phyloP scores from a whole-genome alignment of 2,888 invertebrate genomes.

The Agriopis aurantiaria region DNA sequence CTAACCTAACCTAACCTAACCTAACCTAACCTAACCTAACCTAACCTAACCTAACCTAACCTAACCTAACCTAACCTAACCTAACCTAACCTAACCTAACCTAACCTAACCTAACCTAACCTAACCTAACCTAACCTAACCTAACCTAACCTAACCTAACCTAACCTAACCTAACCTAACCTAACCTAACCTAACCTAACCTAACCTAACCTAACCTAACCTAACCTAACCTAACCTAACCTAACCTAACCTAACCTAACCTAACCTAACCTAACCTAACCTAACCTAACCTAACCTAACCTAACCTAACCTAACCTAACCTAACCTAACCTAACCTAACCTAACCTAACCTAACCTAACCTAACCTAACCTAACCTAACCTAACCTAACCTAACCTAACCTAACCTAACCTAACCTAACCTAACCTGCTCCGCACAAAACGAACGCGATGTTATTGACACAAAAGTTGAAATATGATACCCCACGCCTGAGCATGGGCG shows the following conservation, averaged over 20 bases:
- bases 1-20: constrained; percentile 31
- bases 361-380: constrained; percentile 35
- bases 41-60: constrained; percentile 30
- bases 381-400: too few relatives aligned
- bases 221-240: constrained; percentile 32
- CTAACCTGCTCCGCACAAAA: too few relatives aligned
- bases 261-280: constrained; percentile 45
- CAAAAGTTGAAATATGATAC: too few relatives aligned
- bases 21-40: constrained; percentile 29
- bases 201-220: constrained; percentile 41
- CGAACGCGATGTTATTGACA: too few relatives aligned
- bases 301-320: not conserved
- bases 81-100: constrained; percentile 32
- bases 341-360: constrained; percentile 35
- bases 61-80: constrained; percentile 32
- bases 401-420: too few relatives aligned
- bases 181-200: constrained; percentile 27
- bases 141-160: constrained; percentile 42
- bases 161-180: constrained; percentile 40
- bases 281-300: constrained; percentile 45
- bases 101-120: constrained; percentile 39
- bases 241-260: constrained; percentile 18
- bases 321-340: too few relatives aligned
- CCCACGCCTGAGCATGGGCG: too few relatives aligned
- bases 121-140: constrained; percentile 41